Conservation (phyloP, 2,888 invertebrate genomes). For the Busseola fusca region DNA sequence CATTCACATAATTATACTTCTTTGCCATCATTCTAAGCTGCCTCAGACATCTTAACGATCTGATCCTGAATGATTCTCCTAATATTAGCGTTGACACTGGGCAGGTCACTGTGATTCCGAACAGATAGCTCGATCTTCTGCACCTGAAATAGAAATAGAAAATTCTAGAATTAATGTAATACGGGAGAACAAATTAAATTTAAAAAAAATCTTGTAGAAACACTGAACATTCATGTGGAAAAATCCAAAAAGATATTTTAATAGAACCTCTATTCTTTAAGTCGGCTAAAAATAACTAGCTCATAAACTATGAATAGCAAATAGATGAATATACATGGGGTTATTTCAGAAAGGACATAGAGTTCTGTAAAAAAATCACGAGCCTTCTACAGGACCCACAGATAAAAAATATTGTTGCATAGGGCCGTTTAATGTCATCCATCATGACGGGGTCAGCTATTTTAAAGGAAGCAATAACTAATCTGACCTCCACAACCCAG, state of each 20-base stretch:
- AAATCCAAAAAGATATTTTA: background rate
- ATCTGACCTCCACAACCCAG: background rate
- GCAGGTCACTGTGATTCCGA: conserved; percentile 90
- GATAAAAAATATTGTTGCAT: background rate
- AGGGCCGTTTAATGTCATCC: background rate
- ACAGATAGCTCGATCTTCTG: conserved; percentile 95
- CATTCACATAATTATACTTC: background rate
- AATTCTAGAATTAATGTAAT: background rate
- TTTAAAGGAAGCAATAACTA: background rate
- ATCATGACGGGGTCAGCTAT: background rate
- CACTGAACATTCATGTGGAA: background rate
- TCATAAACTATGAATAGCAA: background rate
- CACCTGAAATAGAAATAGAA: conserved; percentile 75
- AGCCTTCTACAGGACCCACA: background rate
- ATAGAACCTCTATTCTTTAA: background rate
- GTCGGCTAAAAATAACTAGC: background rate
- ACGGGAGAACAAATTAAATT: background rate
- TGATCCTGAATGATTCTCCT: conserved; percentile 84
- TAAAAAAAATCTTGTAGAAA: background rate
- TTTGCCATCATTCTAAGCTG: background rate
- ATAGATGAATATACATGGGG: background rate
- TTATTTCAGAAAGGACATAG: background rate
- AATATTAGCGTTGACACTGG: conserved; percentile 95
- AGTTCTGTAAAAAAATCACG: background rate
- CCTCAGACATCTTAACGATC: conserved; percentile 68